phyloP scores from a whole-genome alignment of 2,888 invertebrate species.

The Corythucha ciliata region DNA sequence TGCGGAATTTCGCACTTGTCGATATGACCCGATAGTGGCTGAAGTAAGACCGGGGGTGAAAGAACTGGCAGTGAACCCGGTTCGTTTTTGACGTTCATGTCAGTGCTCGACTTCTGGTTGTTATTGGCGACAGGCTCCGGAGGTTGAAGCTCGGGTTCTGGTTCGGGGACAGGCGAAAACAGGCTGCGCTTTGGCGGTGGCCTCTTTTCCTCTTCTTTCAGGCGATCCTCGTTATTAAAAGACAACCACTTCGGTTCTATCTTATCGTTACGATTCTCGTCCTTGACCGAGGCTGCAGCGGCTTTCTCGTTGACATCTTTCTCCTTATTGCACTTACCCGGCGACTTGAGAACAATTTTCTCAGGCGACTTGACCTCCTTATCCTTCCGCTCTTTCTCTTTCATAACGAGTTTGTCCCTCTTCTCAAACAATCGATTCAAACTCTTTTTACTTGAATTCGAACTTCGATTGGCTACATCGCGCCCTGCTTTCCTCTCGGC shows the following conservation, averaged over 20 bases:
- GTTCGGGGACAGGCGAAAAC: slow-evolving; percentile 28
- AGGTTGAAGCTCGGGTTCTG: slow-evolving; percentile 12
- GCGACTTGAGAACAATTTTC: slow-evolving; percentile 14
- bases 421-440: slow-evolving; percentile 51
- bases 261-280: slow-evolving; percentile 21
- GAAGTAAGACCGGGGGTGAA: slow-evolving; percentile 20
- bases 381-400: slow-evolving; percentile 28
- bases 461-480: slow-evolving; percentile 42
- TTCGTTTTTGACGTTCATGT: slow-evolving; percentile 19
- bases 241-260: slow-evolving; percentile 17
- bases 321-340: slow-evolving; percentile 12
- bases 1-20: slow-evolving; percentile 27
- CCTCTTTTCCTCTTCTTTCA: slow-evolving; percentile 16
- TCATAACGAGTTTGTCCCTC: slow-evolving; percentile 42
- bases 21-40: slow-evolving; percentile 7
- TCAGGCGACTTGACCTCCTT: slow-evolving; percentile 25
- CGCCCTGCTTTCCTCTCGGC: slow-evolving; percentile 40
- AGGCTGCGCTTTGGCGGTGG: slow-evolving; percentile 24
- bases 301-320: too few relatives aligned
- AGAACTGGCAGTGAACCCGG: slow-evolving; percentile 24
- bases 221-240: slow-evolving; percentile 15
- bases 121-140: slow-evolving; percentile 17
- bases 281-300: slow-evolving; percentile 13
- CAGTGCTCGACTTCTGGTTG: slow-evolving; percentile 8
- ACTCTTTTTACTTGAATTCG: slow-evolving; percentile 45